Evolutionary conservation across 1,140 invertebrate species (phyloP), one percentile per base, ranked within the genome.

Genomic region (Heliconius eleuchia): DNA sequence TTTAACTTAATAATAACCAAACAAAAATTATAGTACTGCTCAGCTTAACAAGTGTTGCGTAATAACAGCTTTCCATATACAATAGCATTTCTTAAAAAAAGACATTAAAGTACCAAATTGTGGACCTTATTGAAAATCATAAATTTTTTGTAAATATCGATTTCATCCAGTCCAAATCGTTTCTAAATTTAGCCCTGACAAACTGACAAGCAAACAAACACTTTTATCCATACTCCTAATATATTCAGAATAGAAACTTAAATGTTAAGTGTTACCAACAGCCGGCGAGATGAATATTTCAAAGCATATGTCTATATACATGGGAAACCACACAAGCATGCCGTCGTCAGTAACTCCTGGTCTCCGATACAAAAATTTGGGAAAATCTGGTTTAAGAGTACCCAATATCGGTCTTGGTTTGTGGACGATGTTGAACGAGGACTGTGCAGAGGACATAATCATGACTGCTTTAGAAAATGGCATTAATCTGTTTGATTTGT

Each of bases 401-500:
- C 98, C 98, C 82, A 98, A 98, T 91, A 97, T 99, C 86, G 98
- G 98, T 81, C 95, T 99, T 87, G 98, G 98, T 79, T 97, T 98
- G 18, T 99, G 98, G 98, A 97, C 98, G 13, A 98, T 98, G 39
- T 95, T 97, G 46, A 97, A 96, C 76, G 98, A 99, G 91, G 98
- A 99, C 86, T 96, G 97, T 82, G 97, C 98, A 1, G 98, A 99
- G 93, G 97, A 98, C 81, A 97, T 99, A 66, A 96, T 99, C n/a
- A 97, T 97, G 71, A 96, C 98, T 78, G 99, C 99, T 19, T 98
- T 99, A 87, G 98, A 99, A 90, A 98, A 97, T 89, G 99, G 99
- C 23, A 99, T 99, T 88, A 99, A 99, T 91, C 95, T 99, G 73
- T 99, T 99, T 94, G 99, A 99, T 92, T 96, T 99, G 71, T 98